These are phyloP conservation scores for Zaprionus capensis DNA, from an alignment of 1,140 invertebrate species.

Conservation along the genomic window DNA sequence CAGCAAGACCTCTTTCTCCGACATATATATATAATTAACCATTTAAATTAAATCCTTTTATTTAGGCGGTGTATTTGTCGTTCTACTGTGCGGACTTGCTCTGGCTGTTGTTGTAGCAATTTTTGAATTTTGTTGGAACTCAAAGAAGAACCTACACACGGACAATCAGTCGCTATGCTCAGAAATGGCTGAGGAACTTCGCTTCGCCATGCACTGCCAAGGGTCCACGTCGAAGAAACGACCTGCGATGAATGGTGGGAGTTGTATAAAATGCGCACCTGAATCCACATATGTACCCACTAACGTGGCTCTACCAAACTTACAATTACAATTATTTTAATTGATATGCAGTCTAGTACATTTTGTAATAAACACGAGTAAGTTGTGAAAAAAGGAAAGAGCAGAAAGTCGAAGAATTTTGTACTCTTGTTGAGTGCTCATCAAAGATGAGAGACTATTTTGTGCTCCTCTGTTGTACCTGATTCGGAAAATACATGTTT, in stretches of 20 bases:
- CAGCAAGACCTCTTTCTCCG: no score
- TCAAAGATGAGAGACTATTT: no score
- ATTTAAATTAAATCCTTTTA: neutral
- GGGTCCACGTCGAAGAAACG: constrained; percentile 90
- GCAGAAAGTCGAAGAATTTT: neutral
- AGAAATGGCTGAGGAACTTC: constrained; percentile 97
- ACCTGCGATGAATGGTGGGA: constrained; percentile 90
- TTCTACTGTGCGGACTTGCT: constrained; percentile 95
- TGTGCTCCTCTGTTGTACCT: no score
- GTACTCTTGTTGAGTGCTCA: no score
- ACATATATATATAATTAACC: no score
- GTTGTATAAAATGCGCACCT: constrained; percentile 88
- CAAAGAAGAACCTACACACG: constrained; percentile 94
- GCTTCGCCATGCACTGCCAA: constrained; percentile 95
- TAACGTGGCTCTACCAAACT: constrained; percentile 52
- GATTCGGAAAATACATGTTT: no score
- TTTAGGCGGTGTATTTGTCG: constrained; percentile 97
- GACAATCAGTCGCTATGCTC: constrained; percentile 96
- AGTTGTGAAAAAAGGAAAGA: neutral
- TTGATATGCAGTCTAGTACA: constrained; percentile 26
- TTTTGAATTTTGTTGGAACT: constrained; percentile 98
- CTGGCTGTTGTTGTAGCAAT: constrained; percentile 96
- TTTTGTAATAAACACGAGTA: neutral
- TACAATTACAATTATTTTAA: constrained; percentile 83
- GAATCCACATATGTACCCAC: constrained; percentile 75